Conservation (phyloP, 2,113 vertebrate species). For the Nerophis lumbriciformis region DNA sequence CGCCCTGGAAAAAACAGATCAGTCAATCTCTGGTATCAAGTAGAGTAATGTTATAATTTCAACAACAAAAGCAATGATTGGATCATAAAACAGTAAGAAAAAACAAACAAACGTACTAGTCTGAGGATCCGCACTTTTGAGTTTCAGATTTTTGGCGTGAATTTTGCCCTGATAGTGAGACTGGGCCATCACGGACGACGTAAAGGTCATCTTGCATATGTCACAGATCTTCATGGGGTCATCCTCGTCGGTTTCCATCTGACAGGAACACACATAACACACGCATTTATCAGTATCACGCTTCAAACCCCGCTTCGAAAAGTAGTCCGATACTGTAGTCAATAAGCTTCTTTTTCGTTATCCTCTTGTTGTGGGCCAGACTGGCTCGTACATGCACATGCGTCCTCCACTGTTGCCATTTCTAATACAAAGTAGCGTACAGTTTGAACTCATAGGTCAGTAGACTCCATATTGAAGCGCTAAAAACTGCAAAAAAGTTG, state of each 20-base stretch:
- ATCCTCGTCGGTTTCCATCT: conserved; percentile 73
- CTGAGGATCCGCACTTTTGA: conserved; percentile 76
- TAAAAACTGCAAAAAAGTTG: too few relatives aligned
- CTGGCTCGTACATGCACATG: too few relatives aligned
- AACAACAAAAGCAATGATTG: too few relatives aligned
- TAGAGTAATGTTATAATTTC: background rate
- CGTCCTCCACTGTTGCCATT: too few relatives aligned
- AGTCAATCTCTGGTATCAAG: too few relatives aligned
- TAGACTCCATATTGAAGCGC: too few relatives aligned
- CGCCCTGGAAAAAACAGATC: too few relatives aligned
- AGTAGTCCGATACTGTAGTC: too few relatives aligned
- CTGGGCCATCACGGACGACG: conserved; percentile 85
- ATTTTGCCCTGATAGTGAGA: conserved; percentile 96
- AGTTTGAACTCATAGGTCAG: too few relatives aligned
- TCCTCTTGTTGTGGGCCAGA: too few relatives aligned
- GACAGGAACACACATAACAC: conserved; percentile 6
- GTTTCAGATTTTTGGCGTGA: conserved; percentile 89
- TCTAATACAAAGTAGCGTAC: too few relatives aligned
- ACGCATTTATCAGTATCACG: background rate
- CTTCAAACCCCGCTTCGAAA: background rate
- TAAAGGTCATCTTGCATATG: conserved; percentile 94
- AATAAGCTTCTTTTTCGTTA: too few relatives aligned
- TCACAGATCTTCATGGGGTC: conserved; percentile 86
- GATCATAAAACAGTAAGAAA: background rate
- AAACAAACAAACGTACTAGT: conserved; percentile 67